Evolutionary conservation across 2,113 vertebrate genomes (phyloP).

Genomic region (Ailuropoda melanoleuca): DNA sequence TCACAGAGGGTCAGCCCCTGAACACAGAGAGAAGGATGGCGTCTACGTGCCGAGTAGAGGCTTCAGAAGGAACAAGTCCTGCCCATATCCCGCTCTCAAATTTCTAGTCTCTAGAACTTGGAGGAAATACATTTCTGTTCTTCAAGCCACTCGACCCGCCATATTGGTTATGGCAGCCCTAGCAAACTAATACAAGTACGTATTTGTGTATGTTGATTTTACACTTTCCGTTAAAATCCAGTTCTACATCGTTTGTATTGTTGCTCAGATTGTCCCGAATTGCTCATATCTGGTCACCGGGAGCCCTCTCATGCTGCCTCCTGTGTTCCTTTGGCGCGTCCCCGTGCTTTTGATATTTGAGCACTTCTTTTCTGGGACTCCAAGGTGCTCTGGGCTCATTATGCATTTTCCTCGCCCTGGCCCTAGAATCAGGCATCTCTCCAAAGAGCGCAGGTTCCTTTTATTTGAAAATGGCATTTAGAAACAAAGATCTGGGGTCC

Average conservation of each 20-base stretch:
- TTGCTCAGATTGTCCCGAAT: neutral
- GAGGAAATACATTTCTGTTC: neutral
- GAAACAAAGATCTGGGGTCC: neutral
- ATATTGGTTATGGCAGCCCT: rapidly evolving
- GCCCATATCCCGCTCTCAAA: neutral
- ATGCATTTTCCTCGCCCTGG: neutral
- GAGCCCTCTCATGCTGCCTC: too few relatives aligned
- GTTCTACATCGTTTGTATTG: rapidly evolving
- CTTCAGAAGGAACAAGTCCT: too few relatives aligned
- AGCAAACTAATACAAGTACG: neutral
- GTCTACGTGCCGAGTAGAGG: rapidly evolving
- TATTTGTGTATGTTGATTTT: neutral
- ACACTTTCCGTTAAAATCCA: neutral
- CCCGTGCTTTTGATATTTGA: neutral
- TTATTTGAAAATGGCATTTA: neutral
- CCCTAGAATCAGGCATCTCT: neutral
- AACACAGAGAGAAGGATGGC: neutral
- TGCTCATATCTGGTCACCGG: neutral
- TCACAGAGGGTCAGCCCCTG: rapidly evolving
- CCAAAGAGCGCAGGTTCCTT: neutral
- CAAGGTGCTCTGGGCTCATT: neutral
- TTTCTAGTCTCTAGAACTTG: neutral
- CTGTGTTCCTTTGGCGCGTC: neutral
- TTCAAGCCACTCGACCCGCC: neutral
- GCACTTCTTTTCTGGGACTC: neutral